Evolutionary conservation across 1,140 invertebrate species (phyloP), one percentile per base, ranked within the genome.

Genomic region (Augochlora pura): DNA sequence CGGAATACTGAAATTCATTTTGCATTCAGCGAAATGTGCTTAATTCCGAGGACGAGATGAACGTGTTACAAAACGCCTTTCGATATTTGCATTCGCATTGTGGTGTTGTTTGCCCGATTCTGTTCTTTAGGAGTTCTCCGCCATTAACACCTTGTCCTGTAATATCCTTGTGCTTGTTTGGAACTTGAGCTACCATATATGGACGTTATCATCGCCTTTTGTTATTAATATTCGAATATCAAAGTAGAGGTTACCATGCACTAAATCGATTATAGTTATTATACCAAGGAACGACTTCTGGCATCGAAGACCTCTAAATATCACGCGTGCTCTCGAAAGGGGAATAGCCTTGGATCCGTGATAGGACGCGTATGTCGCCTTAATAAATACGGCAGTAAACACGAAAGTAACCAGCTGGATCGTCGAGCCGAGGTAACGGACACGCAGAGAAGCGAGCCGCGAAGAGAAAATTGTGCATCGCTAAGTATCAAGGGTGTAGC

Each of bases 401-500:
- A 18, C 25, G 71, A 63, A 38, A 32, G 18, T 23, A 52, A 18
- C 21, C 32, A 54, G 39, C 23, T 18, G 14, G n/a, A 42, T 60
- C 54, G 38, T 8, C 57, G 39, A 70, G 49, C 49, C 49, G 18
- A 27, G 12, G 54, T 18, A 79, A 67, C 77, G 46, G 77, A 64
- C 57, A 74, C 63, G 65, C 59, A 68, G 57, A 68, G 57, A 64
- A 57, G 70, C 77, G 65, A 59, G 38, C 66, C 54, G 62, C 64
- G 60, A 71, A 16, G 64, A 80, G 81, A 74, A 75, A 77, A 85
- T 84, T 78, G 78, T 78, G 81, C 54, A 49, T 73, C 65, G 71
- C 65, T 75, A 81, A 84, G 77, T 78, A 78, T 68, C 49, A 85
- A 60, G 67, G 68, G 62, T 77, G 62, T 64, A 81, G 62, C 60